phyloP scores from a whole-genome alignment of 1,140 invertebrate genomes.

The Microvelia longipes region DNA sequence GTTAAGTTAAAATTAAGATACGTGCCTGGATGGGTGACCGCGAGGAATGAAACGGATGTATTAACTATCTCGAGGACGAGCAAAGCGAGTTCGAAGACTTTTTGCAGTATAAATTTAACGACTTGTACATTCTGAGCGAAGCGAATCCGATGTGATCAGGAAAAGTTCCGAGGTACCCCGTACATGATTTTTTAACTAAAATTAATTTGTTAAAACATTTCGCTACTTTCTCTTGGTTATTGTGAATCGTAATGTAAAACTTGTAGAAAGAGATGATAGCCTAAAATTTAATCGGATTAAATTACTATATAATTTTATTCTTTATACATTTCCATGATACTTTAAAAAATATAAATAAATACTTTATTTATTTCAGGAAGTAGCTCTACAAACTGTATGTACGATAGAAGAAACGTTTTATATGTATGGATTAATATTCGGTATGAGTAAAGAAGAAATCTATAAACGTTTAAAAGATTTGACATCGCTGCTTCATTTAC shows the following conservation, averaged over 20 bases:
- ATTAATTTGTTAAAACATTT: too few species aligned
- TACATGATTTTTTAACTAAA: too few species aligned
- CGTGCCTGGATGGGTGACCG: too few species aligned
- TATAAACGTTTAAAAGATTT: slow-evolving; percentile 49
- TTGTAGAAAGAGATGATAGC: neutral
- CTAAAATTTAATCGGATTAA: neutral
- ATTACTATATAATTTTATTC: neutral
- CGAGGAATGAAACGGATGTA: too few species aligned
- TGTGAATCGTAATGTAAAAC: neutral
- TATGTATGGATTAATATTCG: slow-evolving; percentile 77
- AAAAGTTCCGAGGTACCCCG: too few species aligned
- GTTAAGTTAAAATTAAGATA: too few species aligned
- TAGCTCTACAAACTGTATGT: slow-evolving; percentile 73
- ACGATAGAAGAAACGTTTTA: slow-evolving; percentile 64
- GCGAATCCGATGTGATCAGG: too few species aligned
- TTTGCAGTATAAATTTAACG: too few species aligned
- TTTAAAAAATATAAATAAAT: neutral
- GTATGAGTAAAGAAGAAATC: slow-evolving; percentile 48
- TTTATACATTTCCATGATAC: neutral
- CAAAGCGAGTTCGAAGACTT: too few species aligned
- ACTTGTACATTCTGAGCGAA: too few species aligned
- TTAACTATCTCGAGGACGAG: too few species aligned
- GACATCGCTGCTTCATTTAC: slow-evolving; percentile 53
- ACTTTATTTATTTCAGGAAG: slow-evolving; percentile 40
- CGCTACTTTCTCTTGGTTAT: too few species aligned